phyloP scores from a whole-genome alignment of 2,113 vertebrate species.

The Capreolus pygargus region DNA sequence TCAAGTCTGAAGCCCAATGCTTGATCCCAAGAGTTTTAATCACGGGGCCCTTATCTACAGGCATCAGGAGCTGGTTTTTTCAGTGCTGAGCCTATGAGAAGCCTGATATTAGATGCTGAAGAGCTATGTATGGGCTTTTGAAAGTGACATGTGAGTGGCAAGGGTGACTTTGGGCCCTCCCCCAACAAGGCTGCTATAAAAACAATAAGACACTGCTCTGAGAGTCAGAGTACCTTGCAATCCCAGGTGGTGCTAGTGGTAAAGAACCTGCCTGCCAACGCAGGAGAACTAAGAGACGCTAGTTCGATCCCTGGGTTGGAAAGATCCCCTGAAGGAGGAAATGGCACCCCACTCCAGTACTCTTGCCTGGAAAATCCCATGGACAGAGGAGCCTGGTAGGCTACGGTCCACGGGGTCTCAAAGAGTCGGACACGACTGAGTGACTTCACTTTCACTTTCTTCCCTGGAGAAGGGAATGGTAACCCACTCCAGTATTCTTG shows the following conservation, averaged over 20 bases:
- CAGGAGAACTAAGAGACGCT: background rate
- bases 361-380: too few species aligned
- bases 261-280: background rate
- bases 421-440: too few species aligned
- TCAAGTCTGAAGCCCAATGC: rapidly evolving
- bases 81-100: background rate
- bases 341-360: background rate
- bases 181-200: background rate
- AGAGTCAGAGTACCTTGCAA: too few species aligned
- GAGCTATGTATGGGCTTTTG: background rate
- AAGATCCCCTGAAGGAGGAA: background rate
- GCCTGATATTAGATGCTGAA: rapidly evolving
- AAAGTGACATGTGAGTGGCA: background rate
- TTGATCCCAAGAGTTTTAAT: background rate
- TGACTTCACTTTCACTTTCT: too few species aligned
- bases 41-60: background rate
- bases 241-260: background rate
- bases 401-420: too few species aligned
- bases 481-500: background rate
- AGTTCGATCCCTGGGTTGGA: background rate
- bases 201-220: background rate
- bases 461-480: background rate
- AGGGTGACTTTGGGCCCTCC: background rate
- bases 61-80: background rate
- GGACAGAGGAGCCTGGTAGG: too few species aligned